These are phyloP conservation scores for Ctenopoma kingsleyae DNA, from an alignment of 2,797 vertebrate species.

Conservation along the genomic window DNA sequence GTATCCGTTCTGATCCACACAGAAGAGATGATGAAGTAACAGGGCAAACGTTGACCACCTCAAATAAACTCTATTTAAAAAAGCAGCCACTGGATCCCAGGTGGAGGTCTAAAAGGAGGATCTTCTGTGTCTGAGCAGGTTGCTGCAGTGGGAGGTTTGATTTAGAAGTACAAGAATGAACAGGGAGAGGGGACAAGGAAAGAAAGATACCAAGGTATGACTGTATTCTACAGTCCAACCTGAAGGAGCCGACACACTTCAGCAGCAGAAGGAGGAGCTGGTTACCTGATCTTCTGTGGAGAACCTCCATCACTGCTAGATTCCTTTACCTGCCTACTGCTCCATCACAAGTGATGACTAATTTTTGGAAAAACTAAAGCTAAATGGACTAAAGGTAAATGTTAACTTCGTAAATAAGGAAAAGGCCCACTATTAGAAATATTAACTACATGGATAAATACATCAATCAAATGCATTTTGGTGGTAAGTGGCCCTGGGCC, in stretches of 20 bases:
- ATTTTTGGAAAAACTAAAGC: slow-evolving; percentile 15
- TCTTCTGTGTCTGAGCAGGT: slow-evolving; percentile 36
- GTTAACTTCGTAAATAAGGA: background rate
- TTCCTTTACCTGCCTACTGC: slow-evolving; percentile 17
- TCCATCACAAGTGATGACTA: slow-evolving; percentile 26
- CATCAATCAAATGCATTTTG: too few relatives aligned
- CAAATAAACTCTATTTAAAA: slow-evolving; percentile 53
- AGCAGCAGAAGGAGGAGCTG: slow-evolving; percentile 52
- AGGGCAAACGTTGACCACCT: slow-evolving; percentile 28
- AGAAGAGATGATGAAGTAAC: slow-evolving; percentile 20
- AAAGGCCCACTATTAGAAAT: background rate
- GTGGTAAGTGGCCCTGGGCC: too few relatives aligned
- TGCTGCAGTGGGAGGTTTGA: slow-evolving; percentile 41
- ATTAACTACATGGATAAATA: too few relatives aligned
- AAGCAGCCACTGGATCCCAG: slow-evolving; percentile 33
- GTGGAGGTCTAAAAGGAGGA: slow-evolving; percentile 55
- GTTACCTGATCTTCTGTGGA: slow-evolving; percentile 39
- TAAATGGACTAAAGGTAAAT: too few relatives aligned
- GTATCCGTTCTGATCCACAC: background rate
- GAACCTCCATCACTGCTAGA: too few relatives aligned
- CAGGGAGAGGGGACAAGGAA: slow-evolving; percentile 27
- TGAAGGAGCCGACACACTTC: slow-evolving; percentile 79
- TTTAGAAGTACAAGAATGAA: slow-evolving; percentile 42
- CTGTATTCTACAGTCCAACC: slow-evolving; percentile 74
- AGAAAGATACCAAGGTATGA: slow-evolving; percentile 52